Base-by-base conservation (phyloP, 2,888 invertebrate genomes). In the Myathropa florea region DNA sequence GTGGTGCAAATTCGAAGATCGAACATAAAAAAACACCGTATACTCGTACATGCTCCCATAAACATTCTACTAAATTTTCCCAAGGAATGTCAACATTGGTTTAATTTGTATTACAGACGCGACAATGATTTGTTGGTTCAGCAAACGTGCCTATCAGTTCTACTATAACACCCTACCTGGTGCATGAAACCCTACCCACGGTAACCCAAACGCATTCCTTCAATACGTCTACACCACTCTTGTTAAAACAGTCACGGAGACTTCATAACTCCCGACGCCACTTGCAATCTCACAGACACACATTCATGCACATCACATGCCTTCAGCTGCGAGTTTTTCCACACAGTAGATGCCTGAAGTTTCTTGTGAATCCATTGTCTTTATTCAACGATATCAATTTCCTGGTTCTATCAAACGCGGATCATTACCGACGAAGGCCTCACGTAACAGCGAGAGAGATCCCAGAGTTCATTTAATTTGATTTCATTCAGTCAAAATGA, bases 331-430 rank as follows among this genome's bases (percentile, higher is more conserved):
- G 46, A 9, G 46, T 46, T 18, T 18, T 46, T 18, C 18, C 46
- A 18, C 46, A 7, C 18, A n/a, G 10, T 30, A 10, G 39, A 46
- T 46, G 6, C n/a, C 18, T 46, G 46, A 46, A 24, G 30, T 60
- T 60, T 61, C 26, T 70, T 63, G 1, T 24, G 57, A 39, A 77
- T 7, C n/a, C 33, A 28, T 18, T 30, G 33, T 60, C 12, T 55
- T 65, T 61, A 76, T 76, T 36, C 36, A 70, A 60, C 65, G 18
- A 60, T 67, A 33, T 23, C n/a, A 64, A 55, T 77, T 77, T 82
- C 71, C 77, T 46, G 46, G 46, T 46, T 46, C 46, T 46, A 46
- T 46, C 46, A n/a, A 18, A 46, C 46, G 7, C 46, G n/a, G 46
- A 46, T 46, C 46, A 18, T 18, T 46, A 18, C 18, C 46, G 18